These are phyloP conservation scores for Onychorhynchus coronatus DNA, from an alignment of 2,113 vertebrate genomes.

Conservation along the genomic window DNA sequence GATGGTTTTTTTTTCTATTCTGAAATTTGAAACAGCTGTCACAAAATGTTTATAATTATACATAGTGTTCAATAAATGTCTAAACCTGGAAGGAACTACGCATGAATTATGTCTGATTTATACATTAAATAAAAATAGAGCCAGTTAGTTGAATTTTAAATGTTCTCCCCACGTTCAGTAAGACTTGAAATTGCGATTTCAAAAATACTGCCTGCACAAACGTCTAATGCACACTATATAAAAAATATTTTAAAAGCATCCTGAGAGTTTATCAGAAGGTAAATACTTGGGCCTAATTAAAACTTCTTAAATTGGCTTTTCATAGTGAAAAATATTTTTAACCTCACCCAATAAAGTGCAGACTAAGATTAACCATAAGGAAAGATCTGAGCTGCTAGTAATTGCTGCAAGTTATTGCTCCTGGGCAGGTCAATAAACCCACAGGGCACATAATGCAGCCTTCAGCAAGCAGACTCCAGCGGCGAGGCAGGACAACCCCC, in stretches of 20 bases:
- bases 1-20: not conserved
- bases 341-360: not conserved
- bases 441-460: rapidly evolving
- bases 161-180: not conserved
- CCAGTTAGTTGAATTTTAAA: conserved; percentile 34
- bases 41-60: conserved; percentile 37
- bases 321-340: not conserved
- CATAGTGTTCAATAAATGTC: conserved; percentile 31
- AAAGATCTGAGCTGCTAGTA: not conserved
- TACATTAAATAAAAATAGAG: conserved; percentile 61
- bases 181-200: not conserved
- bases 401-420: not conserved
- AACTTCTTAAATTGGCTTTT: not conserved
- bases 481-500: not conserved
- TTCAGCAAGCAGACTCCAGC: not conserved
- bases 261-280: not conserved
- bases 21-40: conserved; percentile 51
- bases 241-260: not conserved
- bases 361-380: not conserved
- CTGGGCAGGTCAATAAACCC: not conserved
- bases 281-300: not conserved
- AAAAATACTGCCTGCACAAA: not conserved
- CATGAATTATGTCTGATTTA: conserved; percentile 55
- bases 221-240: not conserved
- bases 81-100: conserved; percentile 37